Percentiles rank a stretch among this genome's conserved stretches.
phyloP scores from a whole-genome alignment of 2,113 vertebrate species.

The Poicephalus gulielmi region DNA sequence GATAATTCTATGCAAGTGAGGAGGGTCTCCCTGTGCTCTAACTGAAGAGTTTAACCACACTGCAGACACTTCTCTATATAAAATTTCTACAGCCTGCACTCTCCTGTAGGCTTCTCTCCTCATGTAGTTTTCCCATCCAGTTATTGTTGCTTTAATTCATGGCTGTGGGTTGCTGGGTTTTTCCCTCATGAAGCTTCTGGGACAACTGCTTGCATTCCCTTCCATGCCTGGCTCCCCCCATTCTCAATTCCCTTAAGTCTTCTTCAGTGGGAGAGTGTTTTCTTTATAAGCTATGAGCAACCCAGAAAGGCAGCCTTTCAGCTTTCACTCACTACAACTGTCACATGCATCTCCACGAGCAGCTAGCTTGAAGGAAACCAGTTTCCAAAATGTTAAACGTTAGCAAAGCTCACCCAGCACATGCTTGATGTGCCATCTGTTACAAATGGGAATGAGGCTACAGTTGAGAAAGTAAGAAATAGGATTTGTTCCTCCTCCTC shows the following conservation, averaged over 20 bases:
- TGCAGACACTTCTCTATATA: neutral
- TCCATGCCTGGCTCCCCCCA: rapidly evolving
- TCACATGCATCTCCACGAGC: neutral
- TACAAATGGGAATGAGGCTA: neutral
- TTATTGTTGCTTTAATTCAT: neutral
- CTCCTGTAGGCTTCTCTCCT: neutral
- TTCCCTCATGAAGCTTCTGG: neutral
- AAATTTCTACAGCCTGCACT: neutral
- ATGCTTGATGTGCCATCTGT: neutral
- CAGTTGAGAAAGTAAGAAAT: neutral
- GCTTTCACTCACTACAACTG: neutral
- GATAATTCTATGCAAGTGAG: neutral
- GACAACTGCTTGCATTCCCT: neutral
- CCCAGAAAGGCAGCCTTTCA: neutral
- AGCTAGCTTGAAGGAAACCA: neutral
- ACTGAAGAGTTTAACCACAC: neutral
- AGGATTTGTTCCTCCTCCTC: neutral
- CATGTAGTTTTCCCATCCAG: neutral
- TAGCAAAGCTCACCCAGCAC: neutral
- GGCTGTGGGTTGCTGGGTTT: neutral
- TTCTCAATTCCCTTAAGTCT: neutral
- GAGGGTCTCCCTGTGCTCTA: neutral
- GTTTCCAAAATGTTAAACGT: neutral
- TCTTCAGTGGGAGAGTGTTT: neutral
- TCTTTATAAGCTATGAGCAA: neutral